phyloP scores from a whole-genome alignment of 2,888 invertebrate species.

The Tenthredo notha region DNA sequence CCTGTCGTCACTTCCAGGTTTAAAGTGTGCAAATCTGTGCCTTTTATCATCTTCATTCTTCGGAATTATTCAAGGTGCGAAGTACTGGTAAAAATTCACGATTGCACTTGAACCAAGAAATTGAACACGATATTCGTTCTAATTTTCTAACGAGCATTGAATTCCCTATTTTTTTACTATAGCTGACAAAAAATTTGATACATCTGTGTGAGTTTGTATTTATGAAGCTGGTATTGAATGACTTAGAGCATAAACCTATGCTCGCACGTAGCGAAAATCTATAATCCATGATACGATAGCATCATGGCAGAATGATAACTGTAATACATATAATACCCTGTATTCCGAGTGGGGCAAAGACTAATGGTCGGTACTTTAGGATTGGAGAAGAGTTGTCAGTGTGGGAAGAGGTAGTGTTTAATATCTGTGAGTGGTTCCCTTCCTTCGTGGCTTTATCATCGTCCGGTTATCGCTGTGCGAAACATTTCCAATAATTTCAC shows the following conservation, averaged over 20 bases:
- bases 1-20: background rate
- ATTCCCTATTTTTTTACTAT: background rate
- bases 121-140: background rate
- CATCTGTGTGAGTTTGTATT: background rate
- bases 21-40: background rate
- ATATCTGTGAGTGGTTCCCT: slow-evolving; percentile 63
- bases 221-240: background rate
- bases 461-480: slow-evolving; percentile 60
- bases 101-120: background rate
- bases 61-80: background rate
- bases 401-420: slow-evolving; percentile 59
- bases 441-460: slow-evolving; percentile 60
- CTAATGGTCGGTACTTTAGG: slow-evolving; percentile 52
- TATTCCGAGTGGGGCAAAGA: slow-evolving; percentile 33
- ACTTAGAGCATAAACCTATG: background rate
- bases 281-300: background rate
- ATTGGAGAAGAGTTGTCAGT: slow-evolving; percentile 57
- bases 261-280: background rate
- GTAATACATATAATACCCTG: slow-evolving; percentile 16
- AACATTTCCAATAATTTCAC: slow-evolving; percentile 65
- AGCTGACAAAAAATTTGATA: background rate
- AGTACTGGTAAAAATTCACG: background rate
- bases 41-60: background rate
- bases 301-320: background rate
- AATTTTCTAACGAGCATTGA: background rate